Evolutionary conservation across 2,888 invertebrate genomes (phyloP).

Genomic region (Polylopha cassiicola): DNA sequence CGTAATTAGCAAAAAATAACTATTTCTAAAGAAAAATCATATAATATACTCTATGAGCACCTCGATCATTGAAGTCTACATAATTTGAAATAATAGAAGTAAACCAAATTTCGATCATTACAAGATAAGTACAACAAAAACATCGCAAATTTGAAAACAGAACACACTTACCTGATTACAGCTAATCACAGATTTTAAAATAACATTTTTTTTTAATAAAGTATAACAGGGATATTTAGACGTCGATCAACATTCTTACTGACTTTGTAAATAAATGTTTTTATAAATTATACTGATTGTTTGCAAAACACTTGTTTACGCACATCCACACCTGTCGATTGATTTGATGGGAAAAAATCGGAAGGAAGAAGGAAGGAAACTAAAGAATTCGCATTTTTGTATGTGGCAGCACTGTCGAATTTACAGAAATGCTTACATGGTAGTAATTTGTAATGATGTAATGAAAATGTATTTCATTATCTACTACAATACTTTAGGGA

Average conservation of each 20-base stretch:
- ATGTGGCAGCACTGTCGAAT: slow-evolving; percentile 8
- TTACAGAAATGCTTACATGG: neutral
- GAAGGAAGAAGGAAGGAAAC: slow-evolving; percentile 16
- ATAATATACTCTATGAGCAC: no score
- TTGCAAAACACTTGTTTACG: slow-evolving; percentile 34
- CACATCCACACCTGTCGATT: slow-evolving; percentile 35
- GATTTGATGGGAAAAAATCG: slow-evolving; percentile 31
- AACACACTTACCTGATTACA: slow-evolving; percentile 15
- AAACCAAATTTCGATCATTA: no score
- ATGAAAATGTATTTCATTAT: no score
- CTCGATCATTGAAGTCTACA: no score
- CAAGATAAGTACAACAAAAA: slow-evolving; percentile 2
- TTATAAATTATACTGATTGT: slow-evolving; percentile 10
- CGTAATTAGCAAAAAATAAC: slow-evolving; percentile 2
- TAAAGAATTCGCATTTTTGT: slow-evolving; percentile 8
- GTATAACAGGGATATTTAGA: no score
- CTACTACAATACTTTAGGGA: no score
- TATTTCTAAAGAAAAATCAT: slow-evolving; percentile 3
- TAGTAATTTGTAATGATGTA: neutral
- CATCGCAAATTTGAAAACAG: slow-evolving; percentile 5
- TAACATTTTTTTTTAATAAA: no score
- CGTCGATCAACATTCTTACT: no score
- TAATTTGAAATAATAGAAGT: no score
- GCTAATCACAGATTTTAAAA: neutral
- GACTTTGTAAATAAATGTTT: no score